These are phyloP conservation scores for Prunella strophiata DNA, from an alignment of 2,797 vertebrate species.

Conservation along the genomic window DNA sequence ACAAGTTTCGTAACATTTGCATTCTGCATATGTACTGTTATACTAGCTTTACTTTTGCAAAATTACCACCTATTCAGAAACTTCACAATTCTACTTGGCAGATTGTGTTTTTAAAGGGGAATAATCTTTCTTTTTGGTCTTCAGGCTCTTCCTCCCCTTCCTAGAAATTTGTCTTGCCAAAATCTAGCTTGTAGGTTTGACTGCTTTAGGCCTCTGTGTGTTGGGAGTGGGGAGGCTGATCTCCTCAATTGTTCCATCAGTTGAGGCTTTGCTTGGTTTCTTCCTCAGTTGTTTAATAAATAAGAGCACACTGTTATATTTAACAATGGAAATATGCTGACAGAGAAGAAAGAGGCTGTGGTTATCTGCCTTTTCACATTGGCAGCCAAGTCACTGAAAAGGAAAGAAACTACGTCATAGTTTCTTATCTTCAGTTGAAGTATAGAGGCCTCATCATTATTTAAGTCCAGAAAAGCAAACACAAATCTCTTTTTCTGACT, in stretches of 20 bases:
- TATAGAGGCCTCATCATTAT: neutral
- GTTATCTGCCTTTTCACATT: neutral
- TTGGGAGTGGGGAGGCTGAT: rapidly evolving
- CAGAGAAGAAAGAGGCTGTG: neutral
- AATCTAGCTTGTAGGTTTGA: neutral
- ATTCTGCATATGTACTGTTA: neutral
- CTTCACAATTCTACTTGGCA: neutral
- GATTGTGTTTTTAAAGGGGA: neutral
- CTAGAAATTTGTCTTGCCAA: neutral
- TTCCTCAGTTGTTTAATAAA: neutral
- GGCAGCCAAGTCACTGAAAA: neutral
- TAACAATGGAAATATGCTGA: neutral
- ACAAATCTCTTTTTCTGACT: neutral
- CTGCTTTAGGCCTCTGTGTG: neutral
- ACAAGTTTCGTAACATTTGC: neutral
- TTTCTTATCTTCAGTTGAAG: neutral
- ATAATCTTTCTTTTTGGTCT: neutral
- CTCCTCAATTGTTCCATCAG: neutral
- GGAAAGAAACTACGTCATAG: neutral
- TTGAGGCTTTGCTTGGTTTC: neutral
- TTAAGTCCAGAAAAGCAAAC: neutral
- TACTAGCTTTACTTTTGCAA: neutral
- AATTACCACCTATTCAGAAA: neutral
- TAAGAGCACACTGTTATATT: neutral
- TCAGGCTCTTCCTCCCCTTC: neutral